Percentiles rank a stretch among this genome's conserved stretches.
Evolutionary conservation across 2,113 vertebrate species (phyloP).

Genomic region (Paratilapia polleni): DNA sequence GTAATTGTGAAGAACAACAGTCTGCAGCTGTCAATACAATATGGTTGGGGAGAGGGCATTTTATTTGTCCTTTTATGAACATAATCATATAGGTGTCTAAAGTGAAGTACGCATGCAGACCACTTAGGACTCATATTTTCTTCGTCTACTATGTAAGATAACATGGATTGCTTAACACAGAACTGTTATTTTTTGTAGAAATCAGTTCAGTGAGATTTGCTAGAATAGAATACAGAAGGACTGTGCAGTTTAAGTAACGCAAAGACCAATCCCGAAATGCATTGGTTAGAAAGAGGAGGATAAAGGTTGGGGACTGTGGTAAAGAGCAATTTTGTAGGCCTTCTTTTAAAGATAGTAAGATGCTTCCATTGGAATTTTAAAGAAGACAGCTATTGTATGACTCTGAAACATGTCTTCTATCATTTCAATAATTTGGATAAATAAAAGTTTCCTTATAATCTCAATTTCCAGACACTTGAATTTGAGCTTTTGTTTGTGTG

Average conservation of each 20-base stretch:
- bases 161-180: too few species aligned
- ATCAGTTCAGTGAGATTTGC: too few species aligned
- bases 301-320: not conserved
- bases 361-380: not conserved
- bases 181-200: too few species aligned
- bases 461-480: not conserved
- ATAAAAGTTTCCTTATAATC: not conserved
- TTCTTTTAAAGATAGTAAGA: not conserved
- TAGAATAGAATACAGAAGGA: not conserved
- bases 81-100: not conserved
- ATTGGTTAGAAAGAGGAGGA: not conserved
- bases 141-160: too few species aligned
- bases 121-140: not conserved
- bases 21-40: constrained; percentile 68
- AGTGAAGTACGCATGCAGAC: not conserved
- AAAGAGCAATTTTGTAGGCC: not conserved
- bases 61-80: constrained; percentile 19
- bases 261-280: not conserved
- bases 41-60: constrained; percentile 21
- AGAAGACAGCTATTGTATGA: not conserved
- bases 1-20: constrained; percentile 56
- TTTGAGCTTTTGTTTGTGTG: constrained; percentile 41
- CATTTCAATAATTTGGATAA: not conserved
- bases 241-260: not conserved
- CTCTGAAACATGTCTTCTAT: not conserved